phyloP scores from a whole-genome alignment of 2,113 vertebrate genomes.

The Charadrius vociferus region DNA sequence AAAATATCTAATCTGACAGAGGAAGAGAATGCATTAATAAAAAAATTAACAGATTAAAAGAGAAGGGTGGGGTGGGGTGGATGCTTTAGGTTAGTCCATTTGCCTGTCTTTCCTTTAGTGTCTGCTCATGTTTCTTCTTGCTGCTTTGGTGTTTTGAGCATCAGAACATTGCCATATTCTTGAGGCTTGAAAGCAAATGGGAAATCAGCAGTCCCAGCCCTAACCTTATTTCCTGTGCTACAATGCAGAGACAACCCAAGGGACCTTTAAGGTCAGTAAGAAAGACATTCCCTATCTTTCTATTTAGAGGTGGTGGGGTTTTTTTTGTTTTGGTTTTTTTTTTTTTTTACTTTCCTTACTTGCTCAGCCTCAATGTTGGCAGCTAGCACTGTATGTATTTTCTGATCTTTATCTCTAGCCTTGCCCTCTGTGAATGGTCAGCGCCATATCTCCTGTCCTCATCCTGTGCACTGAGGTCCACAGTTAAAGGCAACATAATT shows the following conservation, averaged over 20 bases:
- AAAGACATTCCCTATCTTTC: neutral
- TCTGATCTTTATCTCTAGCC: neutral
- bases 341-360: neutral
- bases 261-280: neutral
- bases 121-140: neutral
- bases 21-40: neutral
- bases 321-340: no score
- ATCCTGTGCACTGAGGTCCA: neutral
- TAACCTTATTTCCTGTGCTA: neutral
- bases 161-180: neutral
- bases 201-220: neutral
- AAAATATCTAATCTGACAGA: neutral
- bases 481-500: neutral
- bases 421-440: neutral
- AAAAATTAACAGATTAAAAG: neutral
- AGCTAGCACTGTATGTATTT: neutral
- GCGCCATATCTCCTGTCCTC: neutral
- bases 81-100: neutral
- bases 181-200: neutral
- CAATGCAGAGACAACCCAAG: neutral
- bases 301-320: neutral
- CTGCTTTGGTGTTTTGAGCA: neutral
- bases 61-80: accelerated
- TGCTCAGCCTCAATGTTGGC: neutral
- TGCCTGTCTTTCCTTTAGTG: neutral